phyloP scores from a whole-genome alignment of 2,797 vertebrate genomes.

The Linurgus olivaceus region DNA sequence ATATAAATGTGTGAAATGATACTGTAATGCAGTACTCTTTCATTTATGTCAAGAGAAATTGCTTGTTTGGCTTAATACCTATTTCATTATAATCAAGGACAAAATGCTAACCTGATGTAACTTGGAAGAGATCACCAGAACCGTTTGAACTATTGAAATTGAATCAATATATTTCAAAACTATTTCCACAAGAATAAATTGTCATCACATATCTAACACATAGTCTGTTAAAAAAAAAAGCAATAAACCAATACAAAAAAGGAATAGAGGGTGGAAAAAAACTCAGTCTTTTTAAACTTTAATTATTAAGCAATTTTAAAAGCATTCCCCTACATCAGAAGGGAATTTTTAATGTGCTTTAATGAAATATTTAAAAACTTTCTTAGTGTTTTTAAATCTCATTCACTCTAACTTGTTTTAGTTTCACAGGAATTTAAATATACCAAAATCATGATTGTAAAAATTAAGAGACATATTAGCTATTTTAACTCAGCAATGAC shows the following conservation, averaged over 20 bases:
- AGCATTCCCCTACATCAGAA: not conserved
- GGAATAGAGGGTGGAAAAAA: not conserved
- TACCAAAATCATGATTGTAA: not conserved
- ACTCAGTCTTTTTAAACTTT: not conserved
- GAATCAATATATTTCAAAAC: not conserved
- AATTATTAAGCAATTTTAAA: constrained; percentile 28
- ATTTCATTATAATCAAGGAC: not conserved
- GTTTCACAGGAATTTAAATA: constrained; percentile 23
- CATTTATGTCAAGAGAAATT: not conserved
- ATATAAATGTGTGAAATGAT: not conserved
- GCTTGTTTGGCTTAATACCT: not conserved
- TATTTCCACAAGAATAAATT: not conserved
- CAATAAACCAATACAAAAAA: not conserved
- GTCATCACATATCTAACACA: not conserved
- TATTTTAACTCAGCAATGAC: not conserved
- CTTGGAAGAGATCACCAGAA: not conserved
- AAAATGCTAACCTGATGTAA: not conserved
- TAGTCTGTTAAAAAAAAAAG: not conserved
- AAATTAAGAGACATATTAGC: constrained; percentile 21
- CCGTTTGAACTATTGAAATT: not conserved
- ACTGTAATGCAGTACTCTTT: not conserved
- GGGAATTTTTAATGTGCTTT: constrained; percentile 14
- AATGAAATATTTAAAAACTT: constrained; percentile 51
- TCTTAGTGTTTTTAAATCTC: constrained; percentile 33
- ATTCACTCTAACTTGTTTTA: constrained; percentile 19